phyloP scores from a whole-genome alignment of 2,888 invertebrate genomes.

The Timandra comae region DNA sequence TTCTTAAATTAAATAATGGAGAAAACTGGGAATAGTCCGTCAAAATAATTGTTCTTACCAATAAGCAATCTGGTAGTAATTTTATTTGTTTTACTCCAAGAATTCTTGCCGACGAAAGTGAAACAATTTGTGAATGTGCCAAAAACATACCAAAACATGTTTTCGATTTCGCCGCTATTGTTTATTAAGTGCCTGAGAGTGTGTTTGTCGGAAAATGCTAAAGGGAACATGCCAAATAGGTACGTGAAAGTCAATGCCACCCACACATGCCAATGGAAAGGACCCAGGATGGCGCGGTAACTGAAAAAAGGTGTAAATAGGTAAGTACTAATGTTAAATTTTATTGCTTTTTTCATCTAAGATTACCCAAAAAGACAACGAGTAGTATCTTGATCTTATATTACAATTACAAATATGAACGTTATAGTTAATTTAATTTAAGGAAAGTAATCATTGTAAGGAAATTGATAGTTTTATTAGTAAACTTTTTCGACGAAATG shows the following conservation, averaged over 20 bases:
- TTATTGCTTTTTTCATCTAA: no score
- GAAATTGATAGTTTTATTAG: no score
- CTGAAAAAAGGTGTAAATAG: constrained; percentile 47
- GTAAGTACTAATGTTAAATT: neutral
- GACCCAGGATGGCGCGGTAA: constrained; percentile 89
- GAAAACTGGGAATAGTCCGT: no score
- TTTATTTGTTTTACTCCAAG: constrained; percentile 83
- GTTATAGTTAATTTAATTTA: no score
- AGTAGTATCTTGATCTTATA: no score
- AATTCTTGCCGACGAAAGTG: constrained; percentile 81
- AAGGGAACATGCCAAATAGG: constrained; percentile 83
- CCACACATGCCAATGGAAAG: constrained; percentile 90
- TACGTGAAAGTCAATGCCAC: constrained; percentile 82
- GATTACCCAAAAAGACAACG: no score
- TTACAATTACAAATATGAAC: no score
- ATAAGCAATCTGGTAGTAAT: constrained; percentile 83
- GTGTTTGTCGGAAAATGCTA: constrained; percentile 84
- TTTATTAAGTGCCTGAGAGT: constrained; percentile 80
- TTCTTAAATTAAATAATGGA: no score
- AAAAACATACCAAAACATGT: constrained; percentile 93
- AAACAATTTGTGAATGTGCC: constrained; percentile 91
- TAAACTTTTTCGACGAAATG: no score
- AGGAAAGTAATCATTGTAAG: no score
- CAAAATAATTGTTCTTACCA: no score
- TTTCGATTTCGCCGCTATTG: constrained; percentile 84